Base-by-base conservation (phyloP, 2,888 invertebrate species). In the Eremobia ochroleuca region DNA sequence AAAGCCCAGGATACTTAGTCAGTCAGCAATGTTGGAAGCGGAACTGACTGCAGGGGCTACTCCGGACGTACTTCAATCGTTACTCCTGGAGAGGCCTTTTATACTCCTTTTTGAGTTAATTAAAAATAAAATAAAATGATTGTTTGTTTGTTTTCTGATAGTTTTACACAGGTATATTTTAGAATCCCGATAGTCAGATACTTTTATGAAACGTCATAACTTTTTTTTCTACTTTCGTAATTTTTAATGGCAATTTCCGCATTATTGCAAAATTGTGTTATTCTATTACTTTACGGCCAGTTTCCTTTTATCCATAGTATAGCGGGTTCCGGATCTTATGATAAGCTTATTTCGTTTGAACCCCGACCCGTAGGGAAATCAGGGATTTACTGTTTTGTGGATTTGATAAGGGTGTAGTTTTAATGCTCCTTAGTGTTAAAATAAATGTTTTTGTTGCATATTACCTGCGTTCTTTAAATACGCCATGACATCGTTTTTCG, bases 341-440 rank as follows among this genome's bases (percentile, higher is more conserved):
- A 69, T 68, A 64, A 68, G 64, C 62, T 70, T 52, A 43, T 64
- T 71, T 70, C 67, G 59, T 74, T 85, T 85, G 81, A 85, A 81
- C 81, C 69, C 61, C 43, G 62, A 58, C 43, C 85, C 82, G 72
- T n/a, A 55, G 82, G 82, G 82, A 82, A 82, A 82, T 82, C 74
- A 74, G 43, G 66, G 61, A 72, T 59, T 73, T 67, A 64, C 73
- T 73, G 85, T 85, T 73, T 82, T 81, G 81, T 67, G 66, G 66
- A 74, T 81, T 81, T 74, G 81, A 85, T 85, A 70, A 81, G 85
- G 81, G 81, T 80, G 64, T 80, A 61, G 68, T 81, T 72, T 85
- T 61, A 85, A 81, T 85, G 59, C 46, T 59, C 68, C 59, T 61
- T 69, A 80, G 55, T 58, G 46, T 70, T 52, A 76, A 66, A 76